Base-by-base conservation (phyloP, 2,888 invertebrate species). In the Resseliella maxima region DNA sequence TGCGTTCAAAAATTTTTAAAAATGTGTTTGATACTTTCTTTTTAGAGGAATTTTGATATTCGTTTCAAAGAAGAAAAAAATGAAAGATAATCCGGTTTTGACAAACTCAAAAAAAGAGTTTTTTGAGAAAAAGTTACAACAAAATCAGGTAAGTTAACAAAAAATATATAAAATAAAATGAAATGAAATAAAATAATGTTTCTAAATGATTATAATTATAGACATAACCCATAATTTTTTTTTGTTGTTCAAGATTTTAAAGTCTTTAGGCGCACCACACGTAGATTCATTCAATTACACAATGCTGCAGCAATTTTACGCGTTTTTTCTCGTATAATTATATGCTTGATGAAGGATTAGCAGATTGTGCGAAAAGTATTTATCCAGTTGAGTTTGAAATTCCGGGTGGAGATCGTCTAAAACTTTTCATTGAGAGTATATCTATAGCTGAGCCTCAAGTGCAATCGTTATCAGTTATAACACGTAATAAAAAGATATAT, bases 241-340 rank as follows among this genome's bases (percentile, higher is more conserved):
- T 36, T 86, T 86, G 85, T 85, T 27, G 86, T 88, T 88, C 87
- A 89, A 95, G 95, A 90, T 94, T 88, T 90, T 97, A 87, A 94
- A 94, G 91, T 93, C 93, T 86, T 91, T 97, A 35, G 97, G 96
- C 21, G 92, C 93, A 6, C 97, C 96, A 8, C 99, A 99, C 90
- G 92, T 98, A 83, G 95, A 97, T 87, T 99, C 99, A 0, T 99
- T 98, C 90, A 96, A 99, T 92, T n/a, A n/a, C n/a, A n/a, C n/a
- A n/a, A n/a, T n/a, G n/a, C n/a, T n/a, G n/a, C n/a, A n/a, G n/a
- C n/a, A n/a, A n/a, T n/a, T n/a, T n/a, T n/a, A n/a, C n/a, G n/a
- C n/a, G n/a, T n/a, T n/a, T n/a, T n/a, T n/a, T n/a, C n/a, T n/a
- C n/a, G n/a, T n/a, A n/a, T n/a, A n/a, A n/a, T n/a, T 97, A 95